Base-by-base conservation (phyloP, 2,888 invertebrate species). In the Crossocerus cetratus region DNA sequence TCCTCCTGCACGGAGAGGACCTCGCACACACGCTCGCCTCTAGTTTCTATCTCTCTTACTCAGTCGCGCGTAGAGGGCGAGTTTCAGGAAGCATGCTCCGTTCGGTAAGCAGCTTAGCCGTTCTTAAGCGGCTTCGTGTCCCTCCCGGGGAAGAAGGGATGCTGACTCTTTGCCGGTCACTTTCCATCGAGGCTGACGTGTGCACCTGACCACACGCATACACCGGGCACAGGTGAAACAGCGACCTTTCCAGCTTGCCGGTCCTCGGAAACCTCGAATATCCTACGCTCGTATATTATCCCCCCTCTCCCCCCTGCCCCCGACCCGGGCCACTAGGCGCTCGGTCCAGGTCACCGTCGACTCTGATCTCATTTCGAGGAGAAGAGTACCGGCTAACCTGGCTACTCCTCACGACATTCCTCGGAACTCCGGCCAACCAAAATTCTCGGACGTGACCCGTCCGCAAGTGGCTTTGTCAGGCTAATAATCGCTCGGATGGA, bases 61-160 rank as follows among this genome's bases (percentile, higher is more conserved):
- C 60, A 13, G 56, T 59, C 32, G 44, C 60, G 60, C 55, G 11
- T 55, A 18, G 64, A 61, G 65, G 70, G 43, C 63, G 71, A 75
- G 66, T 77, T 77, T 65, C 59, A 58, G 54, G 60, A 58, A 72
- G 64, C 68, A 42, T 59, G 49, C 78, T 75, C 72, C 60, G 71
- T 67, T 74, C 79, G 68, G 70, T 78, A 81, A 83, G 80, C 84
- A 72, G 77, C 77, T 82, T 81, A 80, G 74, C 57, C 71, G 69
- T 53, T 76, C 76, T 74, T 80, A 80, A 74, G 78, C 78, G 68
- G 73, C 71, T 80, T 80, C 80, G 65, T 59, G 78, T 65, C 45
- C 73, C 65, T 56, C 49, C 42, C 56, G 60, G 54, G 56, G 16
- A 45, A 54, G 69, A 58, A 62, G 75, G 61, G 57, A 68, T 63